Conservation (phyloP, 2,797 vertebrate genomes). For the Synanceia verrucosa region DNA sequence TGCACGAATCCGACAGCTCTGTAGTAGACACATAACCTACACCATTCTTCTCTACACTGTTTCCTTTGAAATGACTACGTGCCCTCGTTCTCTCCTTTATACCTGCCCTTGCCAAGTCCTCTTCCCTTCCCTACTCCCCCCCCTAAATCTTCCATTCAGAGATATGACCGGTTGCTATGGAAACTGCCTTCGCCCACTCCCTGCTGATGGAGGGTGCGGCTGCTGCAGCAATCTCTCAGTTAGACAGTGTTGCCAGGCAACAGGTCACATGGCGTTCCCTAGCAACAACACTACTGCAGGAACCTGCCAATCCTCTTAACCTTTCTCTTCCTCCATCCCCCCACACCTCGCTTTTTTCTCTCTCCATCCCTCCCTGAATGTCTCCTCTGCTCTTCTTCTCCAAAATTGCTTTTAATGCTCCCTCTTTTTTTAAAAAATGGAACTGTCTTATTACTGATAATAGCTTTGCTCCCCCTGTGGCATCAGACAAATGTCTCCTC, state of each 20-base stretch:
- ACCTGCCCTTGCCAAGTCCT: constrained; percentile 49
- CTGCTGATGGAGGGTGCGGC: constrained; percentile 80
- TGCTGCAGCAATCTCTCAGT: constrained; percentile 84
- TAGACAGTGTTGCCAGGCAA: constrained; percentile 84
- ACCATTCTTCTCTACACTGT: constrained; percentile 4
- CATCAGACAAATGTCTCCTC: constrained; percentile 66
- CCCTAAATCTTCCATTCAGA: constrained; percentile 73
- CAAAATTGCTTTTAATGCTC: constrained; percentile 58
- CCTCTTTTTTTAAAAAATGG: constrained; percentile 37
- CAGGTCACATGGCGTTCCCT: constrained; percentile 85
- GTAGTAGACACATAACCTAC: constrained; percentile 11
- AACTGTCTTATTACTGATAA: constrained; percentile 51
- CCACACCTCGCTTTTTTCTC: constrained; percentile 60
- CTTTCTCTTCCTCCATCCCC: constrained; percentile 77
- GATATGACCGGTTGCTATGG: constrained; percentile 81
- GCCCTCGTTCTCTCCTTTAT: constrained; percentile 30
- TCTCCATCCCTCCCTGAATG: constrained; percentile 31
- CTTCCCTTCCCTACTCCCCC: constrained; percentile 30
- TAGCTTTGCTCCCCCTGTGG: constrained; percentile 53
- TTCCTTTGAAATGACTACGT: background rate
- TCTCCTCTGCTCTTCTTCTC: constrained; percentile 56
- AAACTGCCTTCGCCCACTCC: constrained; percentile 84
- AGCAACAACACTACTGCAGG: constrained; percentile 86
- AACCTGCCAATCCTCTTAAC: constrained; percentile 85
- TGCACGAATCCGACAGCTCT: constrained; percentile 20